These are phyloP conservation scores for Spodoptera frugiperda DNA, from an alignment of 1,140 invertebrate genomes.

Conservation along the genomic window DNA sequence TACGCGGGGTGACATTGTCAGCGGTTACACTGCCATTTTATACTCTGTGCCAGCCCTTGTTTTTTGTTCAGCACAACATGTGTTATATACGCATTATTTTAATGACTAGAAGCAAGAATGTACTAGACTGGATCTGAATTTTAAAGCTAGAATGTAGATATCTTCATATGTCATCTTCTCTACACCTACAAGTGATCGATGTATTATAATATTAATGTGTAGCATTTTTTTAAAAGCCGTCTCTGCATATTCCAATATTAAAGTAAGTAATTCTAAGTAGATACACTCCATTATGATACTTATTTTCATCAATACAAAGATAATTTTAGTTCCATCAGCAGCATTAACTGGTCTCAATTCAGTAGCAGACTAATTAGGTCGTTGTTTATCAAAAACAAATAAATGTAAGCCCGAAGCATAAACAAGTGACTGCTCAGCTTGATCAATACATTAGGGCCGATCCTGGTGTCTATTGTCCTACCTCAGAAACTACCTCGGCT, in stretches of 20 bases:
- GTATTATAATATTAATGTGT: no score
- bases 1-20: conserved; percentile 28
- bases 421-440: not conserved
- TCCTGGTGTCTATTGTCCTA: conserved; percentile 23
- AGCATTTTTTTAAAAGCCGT: no score
- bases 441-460: conserved; percentile 32
- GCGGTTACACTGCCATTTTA: conserved; percentile 19
- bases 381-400: not conserved
- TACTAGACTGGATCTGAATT: no score
- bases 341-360: not conserved
- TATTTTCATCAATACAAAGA: no score
- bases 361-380: no score
- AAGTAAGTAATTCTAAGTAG: no score
- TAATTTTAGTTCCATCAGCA: no score
- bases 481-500: conserved; percentile 11
- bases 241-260: no score
- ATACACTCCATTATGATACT: no score
- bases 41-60: conserved; percentile 8
- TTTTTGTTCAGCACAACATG: conserved; percentile 4
- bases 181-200: no score
- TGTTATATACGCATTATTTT: not conserved
- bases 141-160: no score
- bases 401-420: not conserved
- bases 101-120: not conserved
- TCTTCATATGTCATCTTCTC: no score